phyloP scores from a whole-genome alignment of 2,888 invertebrate species.

The Autographa pulchrina region DNA sequence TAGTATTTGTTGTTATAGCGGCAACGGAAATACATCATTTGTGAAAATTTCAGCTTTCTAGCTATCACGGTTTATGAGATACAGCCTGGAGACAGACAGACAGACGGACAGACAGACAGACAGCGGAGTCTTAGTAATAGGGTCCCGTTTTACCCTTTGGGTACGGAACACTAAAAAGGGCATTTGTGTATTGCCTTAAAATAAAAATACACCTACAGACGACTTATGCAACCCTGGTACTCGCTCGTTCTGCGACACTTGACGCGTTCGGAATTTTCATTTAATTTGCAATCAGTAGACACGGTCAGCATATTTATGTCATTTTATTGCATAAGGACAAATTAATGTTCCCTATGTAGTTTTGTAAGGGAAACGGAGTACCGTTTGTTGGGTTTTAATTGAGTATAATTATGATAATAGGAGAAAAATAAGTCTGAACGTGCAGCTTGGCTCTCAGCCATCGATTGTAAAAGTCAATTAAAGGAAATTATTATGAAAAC shows the following conservation, averaged over 20 bases:
- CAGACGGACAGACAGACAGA: no score
- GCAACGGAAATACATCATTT: no score
- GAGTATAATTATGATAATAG: constrained; percentile 27
- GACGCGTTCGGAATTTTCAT: constrained; percentile 1
- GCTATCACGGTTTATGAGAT: no score
- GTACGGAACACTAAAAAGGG: no score
- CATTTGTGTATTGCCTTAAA: background rate
- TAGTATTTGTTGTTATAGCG: no score
- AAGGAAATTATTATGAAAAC: constrained; percentile 23
- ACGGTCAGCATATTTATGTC: constrained; percentile 24
- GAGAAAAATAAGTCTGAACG: constrained; percentile 24
- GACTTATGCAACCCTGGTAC: background rate
- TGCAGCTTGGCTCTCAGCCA: constrained; percentile 28
- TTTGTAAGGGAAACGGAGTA: constrained; percentile 10
- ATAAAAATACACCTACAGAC: background rate
- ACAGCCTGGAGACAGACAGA: no score
- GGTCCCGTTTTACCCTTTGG: no score
- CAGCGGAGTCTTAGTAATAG: no score
- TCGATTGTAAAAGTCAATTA: constrained; percentile 37
- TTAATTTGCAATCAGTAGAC: constrained; percentile 6
- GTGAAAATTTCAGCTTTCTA: no score
- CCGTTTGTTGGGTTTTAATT: constrained; percentile 11
- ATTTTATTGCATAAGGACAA: background rate
- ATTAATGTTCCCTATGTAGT: background rate
- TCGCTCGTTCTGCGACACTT: background rate